These are phyloP conservation scores for Oophaga pumilio DNA, from an alignment of 2,113 vertebrate species.

Conservation along the genomic window DNA sequence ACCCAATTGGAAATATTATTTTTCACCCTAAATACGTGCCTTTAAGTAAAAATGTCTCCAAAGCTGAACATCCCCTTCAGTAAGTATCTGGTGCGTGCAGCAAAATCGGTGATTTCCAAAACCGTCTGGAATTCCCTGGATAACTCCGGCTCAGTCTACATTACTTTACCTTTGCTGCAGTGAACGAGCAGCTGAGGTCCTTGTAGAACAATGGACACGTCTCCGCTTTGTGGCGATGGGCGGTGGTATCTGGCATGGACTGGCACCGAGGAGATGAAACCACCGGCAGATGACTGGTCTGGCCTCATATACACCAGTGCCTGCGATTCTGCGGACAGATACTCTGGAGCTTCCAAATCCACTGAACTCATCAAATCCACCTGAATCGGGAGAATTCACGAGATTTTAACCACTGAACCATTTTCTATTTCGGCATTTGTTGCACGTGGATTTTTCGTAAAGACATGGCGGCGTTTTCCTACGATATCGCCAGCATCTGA, in stretches of 20 bases:
- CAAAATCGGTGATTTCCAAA: too few relatives aligned
- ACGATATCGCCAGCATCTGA: too few relatives aligned
- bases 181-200: constrained; percentile 76
- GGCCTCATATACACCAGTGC: constrained; percentile 74
- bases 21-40: too few relatives aligned
- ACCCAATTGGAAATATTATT: too few relatives aligned
- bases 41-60: too few relatives aligned
- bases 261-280: constrained; percentile 73
- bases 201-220: constrained; percentile 66
- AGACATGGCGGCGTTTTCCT: too few relatives aligned
- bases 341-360: constrained; percentile 85
- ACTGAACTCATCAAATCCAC: constrained; percentile 73
- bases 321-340: constrained; percentile 71
- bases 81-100: not conserved
- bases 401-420: not conserved
- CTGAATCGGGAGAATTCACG: constrained; percentile 65
- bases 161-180: constrained; percentile 72
- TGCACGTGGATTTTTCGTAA: too few relatives aligned
- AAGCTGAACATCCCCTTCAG: too few relatives aligned
- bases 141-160: not conserved
- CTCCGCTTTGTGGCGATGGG: constrained; percentile 64
- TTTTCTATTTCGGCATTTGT: too few relatives aligned
- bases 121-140: too few relatives aligned
- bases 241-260: constrained; percentile 86
- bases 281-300: constrained; percentile 59